Conservation (phyloP, 2,113 vertebrate genomes). For the Crotalus tigris region DNA sequence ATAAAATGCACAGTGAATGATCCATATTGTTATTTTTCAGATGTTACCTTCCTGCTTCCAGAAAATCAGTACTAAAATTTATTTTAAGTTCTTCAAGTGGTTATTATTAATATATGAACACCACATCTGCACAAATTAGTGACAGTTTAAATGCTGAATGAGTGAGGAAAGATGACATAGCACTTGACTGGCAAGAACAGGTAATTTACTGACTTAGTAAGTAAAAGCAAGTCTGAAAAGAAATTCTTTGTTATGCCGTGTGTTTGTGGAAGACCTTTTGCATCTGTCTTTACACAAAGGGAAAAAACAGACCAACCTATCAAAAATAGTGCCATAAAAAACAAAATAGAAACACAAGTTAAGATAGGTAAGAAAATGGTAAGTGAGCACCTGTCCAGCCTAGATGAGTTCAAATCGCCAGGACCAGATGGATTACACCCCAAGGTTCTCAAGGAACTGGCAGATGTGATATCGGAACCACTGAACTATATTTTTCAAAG, state of each 20-base stretch:
- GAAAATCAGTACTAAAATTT: conserved; percentile 49
- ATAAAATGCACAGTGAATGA: conserved; percentile 61
- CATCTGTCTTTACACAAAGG: too few relatives aligned
- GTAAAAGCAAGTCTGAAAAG: conserved; percentile 2
- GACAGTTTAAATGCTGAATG: conserved; percentile 13
- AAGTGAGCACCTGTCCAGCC: too few relatives aligned
- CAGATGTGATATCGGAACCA: too few relatives aligned
- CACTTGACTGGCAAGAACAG: not conserved
- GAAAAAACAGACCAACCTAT: too few relatives aligned
- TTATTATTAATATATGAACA: conserved; percentile 42
- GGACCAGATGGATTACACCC: too few relatives aligned
- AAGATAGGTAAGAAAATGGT: too few relatives aligned
- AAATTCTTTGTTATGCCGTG: not conserved
- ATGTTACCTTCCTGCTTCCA: conserved; percentile 44
- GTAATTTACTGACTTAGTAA: not conserved
- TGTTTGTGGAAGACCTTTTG: not conserved
- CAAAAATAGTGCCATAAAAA: too few relatives aligned
- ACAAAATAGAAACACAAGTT: too few relatives aligned
- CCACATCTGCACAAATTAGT: not conserved
- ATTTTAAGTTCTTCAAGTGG: conserved; percentile 40
- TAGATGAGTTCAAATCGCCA: too few relatives aligned
- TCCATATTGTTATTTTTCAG: conserved; percentile 50
- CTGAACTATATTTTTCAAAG: too few relatives aligned
- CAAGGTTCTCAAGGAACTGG: too few relatives aligned
- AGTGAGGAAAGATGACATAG: not conserved